phyloP scores from a whole-genome alignment of 2,888 invertebrate species.

The Baccha elongata region DNA sequence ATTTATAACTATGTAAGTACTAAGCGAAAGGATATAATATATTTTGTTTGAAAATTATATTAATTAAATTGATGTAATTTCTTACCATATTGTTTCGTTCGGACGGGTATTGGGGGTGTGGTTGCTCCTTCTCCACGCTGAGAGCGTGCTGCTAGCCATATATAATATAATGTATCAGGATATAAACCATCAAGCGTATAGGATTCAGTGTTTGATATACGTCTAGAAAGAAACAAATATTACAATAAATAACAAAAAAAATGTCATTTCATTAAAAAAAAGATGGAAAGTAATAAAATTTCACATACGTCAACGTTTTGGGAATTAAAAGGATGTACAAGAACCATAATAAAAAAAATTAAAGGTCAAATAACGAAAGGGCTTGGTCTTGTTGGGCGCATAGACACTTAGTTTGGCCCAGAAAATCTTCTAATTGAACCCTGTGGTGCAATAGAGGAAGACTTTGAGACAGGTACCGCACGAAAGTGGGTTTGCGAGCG shows the following conservation, averaged over 20 bases:
- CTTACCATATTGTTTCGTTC: constrained; percentile 99
- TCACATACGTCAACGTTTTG: too few species aligned
- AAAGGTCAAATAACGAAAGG: too few species aligned
- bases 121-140: constrained; percentile 97
- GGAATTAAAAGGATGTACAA: too few species aligned
- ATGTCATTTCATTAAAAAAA: neutral
- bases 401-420: too few species aligned
- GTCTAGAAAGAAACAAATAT: constrained; percentile 80
- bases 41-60: neutral
- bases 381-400: too few species aligned
- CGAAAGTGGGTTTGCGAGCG: too few species aligned
- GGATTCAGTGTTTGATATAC: constrained; percentile 91
- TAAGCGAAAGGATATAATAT: constrained; percentile 56
- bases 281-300: too few species aligned
- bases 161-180: constrained; percentile 97
- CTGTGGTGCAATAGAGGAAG: too few species aligned
- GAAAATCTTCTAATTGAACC: too few species aligned
- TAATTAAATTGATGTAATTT: neutral
- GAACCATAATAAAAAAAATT: too few species aligned
- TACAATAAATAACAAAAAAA: neutral
- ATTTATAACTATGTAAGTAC: constrained; percentile 64
- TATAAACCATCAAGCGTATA: constrained; percentile 95
- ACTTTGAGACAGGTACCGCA: too few species aligned
- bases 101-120: constrained; percentile 95
- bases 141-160: constrained; percentile 97